These are phyloP conservation scores for Glossophaga mutica DNA, from an alignment of 2,797 vertebrate species.

Conservation along the genomic window DNA sequence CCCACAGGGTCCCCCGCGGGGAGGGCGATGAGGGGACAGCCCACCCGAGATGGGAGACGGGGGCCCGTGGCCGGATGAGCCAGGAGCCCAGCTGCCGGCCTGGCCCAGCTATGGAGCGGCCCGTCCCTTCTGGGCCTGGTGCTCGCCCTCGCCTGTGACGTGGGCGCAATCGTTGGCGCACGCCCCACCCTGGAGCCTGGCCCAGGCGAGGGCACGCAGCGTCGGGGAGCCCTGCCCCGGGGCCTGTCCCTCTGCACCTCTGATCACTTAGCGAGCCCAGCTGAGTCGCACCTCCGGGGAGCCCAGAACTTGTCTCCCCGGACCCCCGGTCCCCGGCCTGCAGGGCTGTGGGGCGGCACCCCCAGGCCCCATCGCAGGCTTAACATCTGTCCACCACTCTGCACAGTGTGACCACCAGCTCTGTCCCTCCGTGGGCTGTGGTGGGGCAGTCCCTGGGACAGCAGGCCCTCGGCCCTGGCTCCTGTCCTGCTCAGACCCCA, in stretches of 20 bases:
- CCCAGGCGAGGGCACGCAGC: not conserved
- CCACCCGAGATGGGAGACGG: no score
- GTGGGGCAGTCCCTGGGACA: not conserved
- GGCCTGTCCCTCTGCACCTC: not conserved
- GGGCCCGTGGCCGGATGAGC: no score
- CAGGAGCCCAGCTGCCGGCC: not conserved
- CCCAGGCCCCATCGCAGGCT: no score
- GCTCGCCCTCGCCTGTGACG: fast-evolving
- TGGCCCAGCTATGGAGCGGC: fast-evolving
- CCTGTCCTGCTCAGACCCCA: not conserved
- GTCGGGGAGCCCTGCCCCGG: fast-evolving
- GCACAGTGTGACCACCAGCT: not conserved
- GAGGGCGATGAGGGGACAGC: not conserved
- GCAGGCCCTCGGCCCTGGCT: not conserved
- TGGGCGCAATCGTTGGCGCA: fast-evolving
- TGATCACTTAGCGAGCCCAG: not conserved
- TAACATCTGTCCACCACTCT: not conserved
- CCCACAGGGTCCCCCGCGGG: fast-evolving
- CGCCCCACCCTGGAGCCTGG: not conserved
- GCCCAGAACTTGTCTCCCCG: not conserved
- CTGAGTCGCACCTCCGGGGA: not conserved
- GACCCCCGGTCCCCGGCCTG: not conserved
- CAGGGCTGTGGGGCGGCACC: not conserved
- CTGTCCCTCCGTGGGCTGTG: not conserved
- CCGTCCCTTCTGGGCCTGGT: fast-evolving